phyloP scores from a whole-genome alignment of 2,797 vertebrate genomes.

The Cyclura pinguis region DNA sequence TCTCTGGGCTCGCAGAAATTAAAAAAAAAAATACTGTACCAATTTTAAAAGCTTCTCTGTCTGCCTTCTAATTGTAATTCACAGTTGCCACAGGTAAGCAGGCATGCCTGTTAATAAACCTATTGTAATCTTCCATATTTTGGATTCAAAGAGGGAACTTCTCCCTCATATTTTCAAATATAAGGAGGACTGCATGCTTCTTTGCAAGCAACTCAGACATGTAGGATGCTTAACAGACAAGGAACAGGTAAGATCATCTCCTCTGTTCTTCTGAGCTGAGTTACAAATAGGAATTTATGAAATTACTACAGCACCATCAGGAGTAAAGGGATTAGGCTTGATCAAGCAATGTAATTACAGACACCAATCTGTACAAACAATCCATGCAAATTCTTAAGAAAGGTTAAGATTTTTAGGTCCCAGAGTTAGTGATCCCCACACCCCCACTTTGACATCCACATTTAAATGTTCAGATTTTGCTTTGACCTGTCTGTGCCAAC shows the following conservation, averaged over 20 bases:
- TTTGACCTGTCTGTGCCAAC: not conserved
- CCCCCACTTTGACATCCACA: not conserved
- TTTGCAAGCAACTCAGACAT: not conserved
- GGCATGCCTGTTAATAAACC: not conserved
- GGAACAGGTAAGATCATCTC: not conserved
- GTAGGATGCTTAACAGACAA: not conserved
- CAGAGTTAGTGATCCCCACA: not conserved
- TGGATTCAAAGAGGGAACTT: not conserved
- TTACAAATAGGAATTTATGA: not conserved
- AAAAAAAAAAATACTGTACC: not conserved
- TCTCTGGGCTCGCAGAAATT: not conserved
- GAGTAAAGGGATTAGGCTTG: not conserved
- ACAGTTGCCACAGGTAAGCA: not conserved
- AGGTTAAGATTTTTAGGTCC: not conserved
- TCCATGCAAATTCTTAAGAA: not conserved
- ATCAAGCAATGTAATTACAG: not conserved
- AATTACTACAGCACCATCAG: not conserved
- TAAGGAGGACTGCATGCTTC: not conserved
- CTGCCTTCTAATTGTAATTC: not conserved
- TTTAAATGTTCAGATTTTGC: not conserved
- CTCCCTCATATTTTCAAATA: not conserved
- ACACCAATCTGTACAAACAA: not conserved
- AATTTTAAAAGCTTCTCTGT: not conserved
- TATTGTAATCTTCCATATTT: not conserved
- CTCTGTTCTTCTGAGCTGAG: not conserved